Base-by-base conservation (phyloP, 2,113 vertebrate species). In the Poecile atricapillus region DNA sequence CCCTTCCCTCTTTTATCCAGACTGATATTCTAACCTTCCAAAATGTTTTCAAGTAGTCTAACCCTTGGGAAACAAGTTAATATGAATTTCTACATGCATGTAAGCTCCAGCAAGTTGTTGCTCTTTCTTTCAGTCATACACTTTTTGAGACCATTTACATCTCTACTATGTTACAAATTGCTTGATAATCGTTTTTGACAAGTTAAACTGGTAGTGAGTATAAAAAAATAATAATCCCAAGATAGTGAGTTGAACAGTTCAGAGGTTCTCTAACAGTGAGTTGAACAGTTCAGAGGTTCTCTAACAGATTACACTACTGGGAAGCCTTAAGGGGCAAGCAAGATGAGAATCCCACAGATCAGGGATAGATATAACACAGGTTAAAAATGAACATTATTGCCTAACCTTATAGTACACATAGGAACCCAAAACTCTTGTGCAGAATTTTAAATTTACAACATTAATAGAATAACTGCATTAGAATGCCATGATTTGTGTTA, bases 131-230 rank as follows among this genome's bases (percentile, higher is more conserved):
- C 56, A 83, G 47, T 64, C 39, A 15, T 47, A 52, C 67, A 30
- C 11, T 78, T 94, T 93, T 83, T 64, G 53, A 89, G 87, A 69
- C 49, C 56, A 58, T 93, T 90, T 96, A 30, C 70, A 68, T 77
- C 59, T 83, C 75, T 90, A 31, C 82, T 70, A 2, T 43, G 69
- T 92, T 95, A 94, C 65, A 89, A 81, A 95, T 90, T 95, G 80
- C n/a, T 94, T 89, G 90, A 83, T 93, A 86, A 92, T 94, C 90
- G 73, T 43, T 94, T 95, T 89, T 94, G 86, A 93, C 90, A 90
- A 80, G 69, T 95, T 88, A 88, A 91, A 95, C 71, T 90, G 24
- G 50, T 77, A 69, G 71, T 83, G 62, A 95, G 73, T 22, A 63
- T 68, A 86, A 82, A 95, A 76, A 55, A 95, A 95, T 93, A 96